Evolutionary conservation across 2,888 invertebrate genomes (phyloP), one percentile per base, ranked within the genome.

Genomic region (Heliconius erato): DNA sequence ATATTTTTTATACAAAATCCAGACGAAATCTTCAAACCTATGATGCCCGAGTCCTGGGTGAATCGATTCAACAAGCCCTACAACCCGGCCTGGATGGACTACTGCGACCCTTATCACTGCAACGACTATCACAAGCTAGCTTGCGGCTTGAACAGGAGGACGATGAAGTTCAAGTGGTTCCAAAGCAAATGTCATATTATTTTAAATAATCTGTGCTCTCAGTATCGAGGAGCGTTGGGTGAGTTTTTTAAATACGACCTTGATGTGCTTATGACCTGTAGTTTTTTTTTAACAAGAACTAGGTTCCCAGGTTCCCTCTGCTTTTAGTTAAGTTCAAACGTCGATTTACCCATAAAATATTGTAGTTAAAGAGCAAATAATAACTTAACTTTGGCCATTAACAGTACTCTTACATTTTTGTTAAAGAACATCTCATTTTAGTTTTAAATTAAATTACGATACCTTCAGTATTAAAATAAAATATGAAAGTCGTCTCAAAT

Each of bases 61-160:
- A 82, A 89, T 1, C 85, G 87, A 0, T 85, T 86, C 81, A 76
- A 81, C 0, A 74, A 85, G 7, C 86, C 87, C 0, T 94, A 84
- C 82, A 78, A 90, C 11, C 87, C 91, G 0, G 88, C 89, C 0
- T 93, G 91, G 91, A 93, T 93, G 92, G 94, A 94, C 26, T 94
- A 92, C 65, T 95, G 95, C 35, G 94, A 92, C 3, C 93, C 93
- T 0, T 91, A 92, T 79, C 93, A 94, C 23, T 95, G 95, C 80
- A 91, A 92, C 0, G 92, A 90, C 16, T 93, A 93, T 32, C 89
- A 92, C 79, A 91, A 83, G 11, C 40, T 19, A 0, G 91, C 87
- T 0, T 95, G 95, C 28, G 95, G 94, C 0, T 54, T 94, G 0
- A 92, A 94, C 74, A 83, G 94, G 0, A 63, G 74, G 0, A 87